Base-by-base conservation (phyloP, 2,113 vertebrate species). In the Corythornis cristatus region DNA sequence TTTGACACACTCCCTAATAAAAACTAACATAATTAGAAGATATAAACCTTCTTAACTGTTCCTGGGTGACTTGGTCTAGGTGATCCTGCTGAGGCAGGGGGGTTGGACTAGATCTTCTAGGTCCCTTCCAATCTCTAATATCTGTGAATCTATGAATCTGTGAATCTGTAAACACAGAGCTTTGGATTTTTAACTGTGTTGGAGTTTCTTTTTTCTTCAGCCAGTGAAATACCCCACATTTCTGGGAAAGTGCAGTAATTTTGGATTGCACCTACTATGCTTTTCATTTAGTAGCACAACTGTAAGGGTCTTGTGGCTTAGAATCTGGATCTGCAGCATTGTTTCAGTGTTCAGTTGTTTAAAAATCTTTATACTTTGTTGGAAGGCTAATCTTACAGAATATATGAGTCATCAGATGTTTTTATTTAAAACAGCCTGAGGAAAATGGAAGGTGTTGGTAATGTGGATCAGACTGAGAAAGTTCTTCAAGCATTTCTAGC, bases 401-500 rank as follows among this genome's bases (percentile, higher is more conserved):
- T 71, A n/a, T 23, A 21, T 74, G 35, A 93, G 21, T 93, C 71
- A 88, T 83, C 22, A 77, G 56, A 64, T 70, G 25, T 64, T 88
- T 95, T 67, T 23, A 15, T 31, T 77, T 90, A 33, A 83, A 96
- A 88, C n/a, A 81, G 72, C 35, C 74, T 71, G 67, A 70, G 67
- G 48, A 67, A 91, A 91, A 64, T 71, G 15, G 48, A 88, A 88
- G n/a, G 6, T 77, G 18, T 58, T 93, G 58, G 45, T 15, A 84
- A 54, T 37, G 33, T 23, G 33, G 25, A 62, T 83, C 22, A 54
- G 37, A 29, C 20, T 88, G 37, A 80, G 66, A 43, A 80, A 58
- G 43, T 67, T 53, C 66, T 71, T 82, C 51, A 43, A 80, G 11
- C n/a, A n/a, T 73, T 65, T 88, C 33, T 58, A 57, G 8, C 20